Conservation (phyloP, 1,140 invertebrate species). For the Hylaeus anthracinus region DNA sequence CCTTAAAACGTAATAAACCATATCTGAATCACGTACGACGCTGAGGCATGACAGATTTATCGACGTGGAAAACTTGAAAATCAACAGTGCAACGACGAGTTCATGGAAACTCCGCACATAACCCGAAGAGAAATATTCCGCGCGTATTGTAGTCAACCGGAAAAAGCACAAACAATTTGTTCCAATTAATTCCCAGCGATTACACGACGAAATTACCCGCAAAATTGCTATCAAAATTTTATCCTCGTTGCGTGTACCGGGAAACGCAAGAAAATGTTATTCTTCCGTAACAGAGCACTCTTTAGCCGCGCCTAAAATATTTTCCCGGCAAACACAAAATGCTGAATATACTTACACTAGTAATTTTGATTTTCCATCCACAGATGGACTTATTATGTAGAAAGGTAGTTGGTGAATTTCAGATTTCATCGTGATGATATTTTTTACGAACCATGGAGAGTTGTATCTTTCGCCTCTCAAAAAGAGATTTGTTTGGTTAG, state of each 20-base stretch:
- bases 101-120: neutral
- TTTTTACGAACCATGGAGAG: too few relatives aligned
- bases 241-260: neutral
- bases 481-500: too few relatives aligned
- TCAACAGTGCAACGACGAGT: constrained; percentile 8
- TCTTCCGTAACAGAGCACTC: neutral
- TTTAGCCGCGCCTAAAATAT: too few relatives aligned
- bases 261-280: neutral
- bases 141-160: neutral
- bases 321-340: neutral
- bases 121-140: neutral
- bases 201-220: constrained; percentile 5
- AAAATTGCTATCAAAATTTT: neutral
- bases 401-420: too few relatives aligned
- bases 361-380: too few relatives aligned
- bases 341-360: too few relatives aligned
- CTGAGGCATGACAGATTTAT: constrained; percentile 33
- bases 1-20: constrained; percentile 57
- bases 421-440: too few relatives aligned
- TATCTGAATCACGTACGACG: constrained; percentile 11
- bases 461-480: too few relatives aligned
- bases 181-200: constrained; percentile 19
- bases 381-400: too few relatives aligned
- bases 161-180: constrained; percentile 10
- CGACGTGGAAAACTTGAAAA: constrained; percentile 18